Conservation (phyloP, 2,113 vertebrate species). For the Dryoscopus gambensis region DNA sequence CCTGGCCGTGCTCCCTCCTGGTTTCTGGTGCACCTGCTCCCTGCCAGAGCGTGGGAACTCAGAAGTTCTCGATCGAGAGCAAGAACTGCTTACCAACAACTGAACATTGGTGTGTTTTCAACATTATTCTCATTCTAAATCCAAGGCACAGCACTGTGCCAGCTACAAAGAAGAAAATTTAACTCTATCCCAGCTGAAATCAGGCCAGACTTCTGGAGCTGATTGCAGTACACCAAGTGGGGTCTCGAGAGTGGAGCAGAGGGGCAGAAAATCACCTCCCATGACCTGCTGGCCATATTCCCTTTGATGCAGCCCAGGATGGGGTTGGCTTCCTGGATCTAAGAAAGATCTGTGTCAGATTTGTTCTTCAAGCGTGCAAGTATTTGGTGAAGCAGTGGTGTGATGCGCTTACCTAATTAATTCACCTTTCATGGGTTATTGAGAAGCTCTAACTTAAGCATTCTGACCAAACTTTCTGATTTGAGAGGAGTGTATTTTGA, state of each 20-base stretch:
- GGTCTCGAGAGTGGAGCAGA: background rate
- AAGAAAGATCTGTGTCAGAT: background rate
- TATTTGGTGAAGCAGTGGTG: background rate
- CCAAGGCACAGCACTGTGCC: background rate
- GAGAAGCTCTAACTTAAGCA: background rate
- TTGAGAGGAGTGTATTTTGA: background rate
- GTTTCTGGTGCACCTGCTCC: background rate
- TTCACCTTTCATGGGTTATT: background rate
- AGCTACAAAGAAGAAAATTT: background rate
- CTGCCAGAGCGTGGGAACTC: background rate
- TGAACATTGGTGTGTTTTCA: background rate
- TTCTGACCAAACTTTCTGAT: background rate
- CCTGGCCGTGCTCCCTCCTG: background rate
- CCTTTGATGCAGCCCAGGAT: background rate
- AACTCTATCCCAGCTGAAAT: background rate
- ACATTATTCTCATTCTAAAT: background rate
- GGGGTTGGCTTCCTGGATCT: background rate
- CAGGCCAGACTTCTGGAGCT: background rate
- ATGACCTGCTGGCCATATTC: background rate
- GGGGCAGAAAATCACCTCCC: background rate
- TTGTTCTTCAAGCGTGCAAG: background rate
- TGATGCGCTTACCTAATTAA: background rate
- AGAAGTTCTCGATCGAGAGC: background rate
- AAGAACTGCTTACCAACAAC: background rate
- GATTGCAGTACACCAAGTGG: background rate